A percentile compares a stretch with the other conserved stretches of the same genome.
Conservation (phyloP, 2,888 invertebrate species). For the Noctua janthina region DNA sequence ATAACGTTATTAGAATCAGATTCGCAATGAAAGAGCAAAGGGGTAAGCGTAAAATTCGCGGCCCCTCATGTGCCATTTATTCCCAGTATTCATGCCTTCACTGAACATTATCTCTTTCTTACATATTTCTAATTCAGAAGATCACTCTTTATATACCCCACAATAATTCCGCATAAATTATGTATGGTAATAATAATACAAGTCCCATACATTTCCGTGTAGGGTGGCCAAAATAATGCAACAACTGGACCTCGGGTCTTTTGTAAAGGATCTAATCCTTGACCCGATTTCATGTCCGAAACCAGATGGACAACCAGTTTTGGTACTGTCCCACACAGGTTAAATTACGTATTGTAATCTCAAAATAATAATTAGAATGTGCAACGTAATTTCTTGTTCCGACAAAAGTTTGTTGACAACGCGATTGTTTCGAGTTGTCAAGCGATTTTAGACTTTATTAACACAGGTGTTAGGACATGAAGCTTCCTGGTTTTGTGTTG, state of each 20-base stretch:
- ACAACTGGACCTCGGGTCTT: constrained; percentile 70
- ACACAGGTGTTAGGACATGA: background rate
- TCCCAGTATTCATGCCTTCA: constrained; percentile 4
- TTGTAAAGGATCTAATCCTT: constrained; percentile 78
- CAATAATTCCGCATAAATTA: constrained; percentile 54
- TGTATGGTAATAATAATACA: constrained; percentile 55
- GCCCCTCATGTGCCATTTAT: constrained; percentile 26
- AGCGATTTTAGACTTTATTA: constrained; percentile 27
- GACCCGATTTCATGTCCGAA: constrained; percentile 75
- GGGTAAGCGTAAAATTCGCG: constrained; percentile 21
- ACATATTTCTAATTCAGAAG: constrained; percentile 39
- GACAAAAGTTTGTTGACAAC: constrained; percentile 60
- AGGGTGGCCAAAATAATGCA: constrained; percentile 80
- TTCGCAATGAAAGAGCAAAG: constrained; percentile 15
- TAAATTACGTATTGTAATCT: constrained; percentile 79
- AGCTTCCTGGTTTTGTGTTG: constrained; percentile 19
- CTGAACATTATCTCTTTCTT: constrained; percentile 18
- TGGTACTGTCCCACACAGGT: constrained; percentile 81
- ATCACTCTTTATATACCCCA: constrained; percentile 32
- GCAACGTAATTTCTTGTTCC: constrained; percentile 60
- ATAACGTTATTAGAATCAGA: background rate
- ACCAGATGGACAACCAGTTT: constrained; percentile 75
- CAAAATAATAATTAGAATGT: constrained; percentile 64
- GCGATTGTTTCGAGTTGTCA: constrained; percentile 25
- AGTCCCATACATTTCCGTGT: constrained; percentile 75